Percentiles rank a stretch among this genome's conserved stretches.
These are phyloP conservation scores for Piprites chloris DNA, from an alignment of 2,113 vertebrate genomes.

Conservation along the genomic window DNA sequence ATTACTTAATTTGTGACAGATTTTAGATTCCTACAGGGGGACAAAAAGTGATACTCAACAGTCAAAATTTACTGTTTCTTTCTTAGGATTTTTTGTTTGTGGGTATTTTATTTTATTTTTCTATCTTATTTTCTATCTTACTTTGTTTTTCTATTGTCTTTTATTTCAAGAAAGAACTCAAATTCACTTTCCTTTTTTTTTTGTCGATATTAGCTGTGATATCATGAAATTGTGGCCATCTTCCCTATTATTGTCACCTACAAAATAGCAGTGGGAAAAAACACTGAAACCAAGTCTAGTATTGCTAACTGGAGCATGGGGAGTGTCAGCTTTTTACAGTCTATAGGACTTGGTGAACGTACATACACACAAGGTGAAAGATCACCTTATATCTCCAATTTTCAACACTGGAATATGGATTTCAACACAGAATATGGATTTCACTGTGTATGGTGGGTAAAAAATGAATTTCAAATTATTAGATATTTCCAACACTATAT, in stretches of 20 bases:
- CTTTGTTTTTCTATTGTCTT: neutral
- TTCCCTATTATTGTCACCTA: neutral
- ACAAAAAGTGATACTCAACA: neutral
- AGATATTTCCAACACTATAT: neutral
- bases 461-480: neutral
- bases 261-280: neutral
- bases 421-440: neutral
- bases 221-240: neutral
- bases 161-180: neutral
- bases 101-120: neutral
- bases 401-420: neutral
- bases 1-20: neutral
- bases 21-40: neutral
- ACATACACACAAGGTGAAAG: neutral
- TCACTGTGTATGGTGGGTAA: neutral
- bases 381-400: neutral
- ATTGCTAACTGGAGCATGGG: neutral
- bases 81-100: rapidly evolving
- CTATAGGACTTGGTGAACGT: neutral
- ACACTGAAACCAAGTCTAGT: neutral
- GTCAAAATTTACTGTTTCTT: neutral
- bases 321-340: neutral
- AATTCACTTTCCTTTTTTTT: neutral
- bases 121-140: neutral
- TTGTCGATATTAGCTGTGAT: neutral